Conservation (phyloP, 2,888 invertebrate species). For the Mythimna pallens region DNA sequence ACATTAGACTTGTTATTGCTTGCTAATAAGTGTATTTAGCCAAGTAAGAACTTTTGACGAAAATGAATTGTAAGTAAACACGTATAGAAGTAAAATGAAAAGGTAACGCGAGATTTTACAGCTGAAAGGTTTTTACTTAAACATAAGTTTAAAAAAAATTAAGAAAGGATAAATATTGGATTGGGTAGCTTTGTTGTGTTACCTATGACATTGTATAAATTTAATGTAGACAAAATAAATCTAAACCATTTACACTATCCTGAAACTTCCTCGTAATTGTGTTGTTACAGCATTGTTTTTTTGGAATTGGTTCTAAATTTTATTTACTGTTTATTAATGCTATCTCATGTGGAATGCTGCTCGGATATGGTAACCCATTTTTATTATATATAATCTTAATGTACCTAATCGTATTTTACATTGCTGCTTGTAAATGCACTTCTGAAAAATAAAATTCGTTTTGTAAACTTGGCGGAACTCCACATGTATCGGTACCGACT, state of each 20-base stretch:
- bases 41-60: neutral
- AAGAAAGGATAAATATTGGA: too few relatives aligned
- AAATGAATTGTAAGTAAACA: neutral
- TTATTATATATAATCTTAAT: conserved; percentile 1
- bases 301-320: conserved; percentile 67
- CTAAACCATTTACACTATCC: too few relatives aligned
- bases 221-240: too few relatives aligned
- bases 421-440: neutral
- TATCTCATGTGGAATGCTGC: conserved; percentile 77
- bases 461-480: neutral
- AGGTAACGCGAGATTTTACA: neutral
- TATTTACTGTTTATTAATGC: conserved; percentile 68
- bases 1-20: too few relatives aligned
- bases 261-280: neutral
- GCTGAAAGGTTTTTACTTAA: too few relatives aligned
- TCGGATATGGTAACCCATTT: conserved; percentile 77
- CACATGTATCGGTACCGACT: neutral
- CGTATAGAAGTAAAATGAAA: neutral
- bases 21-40: too few relatives aligned
- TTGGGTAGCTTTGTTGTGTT: too few relatives aligned
- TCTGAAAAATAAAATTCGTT: neutral
- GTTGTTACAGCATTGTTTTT: neutral
- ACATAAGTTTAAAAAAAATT: too few relatives aligned
- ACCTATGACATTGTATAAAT: neutral
- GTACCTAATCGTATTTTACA: neutral